Percentiles rank a stretch among this genome's conserved stretches.
Evolutionary conservation across 1,140 invertebrate genomes (phyloP).

Genomic region (Carposina sasakii): DNA sequence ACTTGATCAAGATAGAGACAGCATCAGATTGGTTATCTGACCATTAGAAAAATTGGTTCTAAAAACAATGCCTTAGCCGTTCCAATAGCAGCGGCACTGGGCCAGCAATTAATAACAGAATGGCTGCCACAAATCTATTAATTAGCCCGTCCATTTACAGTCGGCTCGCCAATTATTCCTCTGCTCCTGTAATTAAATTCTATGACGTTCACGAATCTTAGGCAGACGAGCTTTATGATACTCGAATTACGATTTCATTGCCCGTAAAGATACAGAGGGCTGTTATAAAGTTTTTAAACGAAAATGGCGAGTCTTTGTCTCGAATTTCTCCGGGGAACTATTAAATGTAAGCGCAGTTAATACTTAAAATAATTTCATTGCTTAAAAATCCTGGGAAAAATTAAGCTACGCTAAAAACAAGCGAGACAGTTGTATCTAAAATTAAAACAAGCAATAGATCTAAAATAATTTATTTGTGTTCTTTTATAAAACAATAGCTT

Average conservation of each 20-base stretch:
- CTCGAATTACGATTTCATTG: slow-evolving; percentile 59
- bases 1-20: too few species aligned
- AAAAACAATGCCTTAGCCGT: too few species aligned
- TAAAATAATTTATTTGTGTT: slow-evolving; percentile 68
- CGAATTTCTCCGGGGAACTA: too few species aligned
- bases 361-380: too few species aligned
- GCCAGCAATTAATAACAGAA: slow-evolving; percentile 47
- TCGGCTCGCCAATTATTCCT: slow-evolving; percentile 64
- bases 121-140: slow-evolving; percentile 63
- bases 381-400: too few species aligned
- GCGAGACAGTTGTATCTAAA: not conserved
- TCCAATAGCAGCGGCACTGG: too few species aligned
- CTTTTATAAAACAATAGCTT: slow-evolving; percentile 68
- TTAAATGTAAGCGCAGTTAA: too few species aligned
- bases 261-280: slow-evolving; percentile 45
- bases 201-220: slow-evolving; percentile 65
- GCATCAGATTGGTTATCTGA: too few species aligned
- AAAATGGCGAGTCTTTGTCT: too few species aligned
- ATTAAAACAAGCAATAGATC: slow-evolving; percentile 34
- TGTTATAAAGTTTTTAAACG: slow-evolving; percentile 20
- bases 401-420: not conserved
- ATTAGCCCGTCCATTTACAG: slow-evolving; percentile 62
- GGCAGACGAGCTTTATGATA: slow-evolving; percentile 63
- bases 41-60: too few species aligned
- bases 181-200: slow-evolving; percentile 64